Conservation (phyloP, 2,888 invertebrate species). For the Strigamia transsilvanica region DNA sequence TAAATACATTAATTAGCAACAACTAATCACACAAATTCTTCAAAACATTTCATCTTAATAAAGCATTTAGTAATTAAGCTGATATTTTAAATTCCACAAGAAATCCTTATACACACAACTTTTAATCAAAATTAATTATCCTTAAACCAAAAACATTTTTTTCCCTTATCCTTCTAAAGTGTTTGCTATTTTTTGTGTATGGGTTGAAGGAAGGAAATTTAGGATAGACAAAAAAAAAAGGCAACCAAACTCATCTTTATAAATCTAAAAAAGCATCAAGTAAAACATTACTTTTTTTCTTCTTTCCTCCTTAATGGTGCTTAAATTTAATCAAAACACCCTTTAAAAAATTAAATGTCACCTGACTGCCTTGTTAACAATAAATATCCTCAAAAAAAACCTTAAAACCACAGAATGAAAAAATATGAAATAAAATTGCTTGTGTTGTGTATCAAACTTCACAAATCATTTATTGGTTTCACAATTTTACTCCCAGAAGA, state of each 20-base stretch:
- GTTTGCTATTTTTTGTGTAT: background rate
- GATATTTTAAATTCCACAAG: constrained; percentile 35
- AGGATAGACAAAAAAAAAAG: background rate
- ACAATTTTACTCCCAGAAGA: background rate
- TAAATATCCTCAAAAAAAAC: background rate
- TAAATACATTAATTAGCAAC: constrained; percentile 11
- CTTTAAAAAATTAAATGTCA: background rate
- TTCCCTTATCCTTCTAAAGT: background rate
- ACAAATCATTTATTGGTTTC: constrained; percentile 13
- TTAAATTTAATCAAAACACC: constrained; percentile 25
- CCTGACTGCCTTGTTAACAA: background rate
- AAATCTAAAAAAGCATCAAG: constrained; percentile 16
- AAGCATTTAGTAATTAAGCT: constrained; percentile 23
- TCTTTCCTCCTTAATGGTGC: background rate
- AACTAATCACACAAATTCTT: constrained; percentile 6
- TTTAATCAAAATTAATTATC: constrained; percentile 44
- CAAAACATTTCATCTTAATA: constrained; percentile 1
- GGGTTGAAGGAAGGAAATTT: background rate
- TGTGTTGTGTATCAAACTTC: constrained; percentile 17
- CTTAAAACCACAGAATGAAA: background rate
- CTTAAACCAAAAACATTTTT: background rate
- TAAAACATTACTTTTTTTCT: constrained; percentile 4
- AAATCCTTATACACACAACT: constrained; percentile 28
- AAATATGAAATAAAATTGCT: background rate
- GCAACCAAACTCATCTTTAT: constrained; percentile 9